Conservation (phyloP, 35 echinoderm and acorn worm species). For the Anneissia japonica region DNA sequence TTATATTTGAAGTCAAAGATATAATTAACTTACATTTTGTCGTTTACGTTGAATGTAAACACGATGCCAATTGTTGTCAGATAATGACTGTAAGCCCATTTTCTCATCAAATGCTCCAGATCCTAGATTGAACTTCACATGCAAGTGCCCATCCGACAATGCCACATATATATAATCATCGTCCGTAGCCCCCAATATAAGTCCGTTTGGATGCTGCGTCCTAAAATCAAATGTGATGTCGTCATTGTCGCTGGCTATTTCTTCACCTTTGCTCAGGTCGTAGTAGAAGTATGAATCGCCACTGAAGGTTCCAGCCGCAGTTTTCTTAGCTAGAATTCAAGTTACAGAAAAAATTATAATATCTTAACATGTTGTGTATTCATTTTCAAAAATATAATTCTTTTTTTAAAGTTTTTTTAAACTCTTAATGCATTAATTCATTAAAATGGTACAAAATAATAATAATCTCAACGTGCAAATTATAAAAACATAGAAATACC, state of each 20-base stretch:
- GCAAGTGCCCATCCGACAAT: not conserved
- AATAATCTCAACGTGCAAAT: too few species aligned
- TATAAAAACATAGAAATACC: too few species aligned
- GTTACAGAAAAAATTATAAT: too few species aligned
- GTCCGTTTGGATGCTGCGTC: not conserved
- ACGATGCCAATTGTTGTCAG: slow-evolving; percentile 7
- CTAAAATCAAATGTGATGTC: slow-evolving; percentile 10
- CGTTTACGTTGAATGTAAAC: not conserved
- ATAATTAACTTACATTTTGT: not conserved
- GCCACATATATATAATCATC: not conserved
- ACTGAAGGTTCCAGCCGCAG: not conserved
- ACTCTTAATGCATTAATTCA: too few species aligned
- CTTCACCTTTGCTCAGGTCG: not conserved
- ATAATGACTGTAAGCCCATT: not conserved
- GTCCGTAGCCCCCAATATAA: not conserved
- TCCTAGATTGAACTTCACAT: not conserved
- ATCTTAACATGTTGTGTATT: too few species aligned
- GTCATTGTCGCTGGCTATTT: not conserved
- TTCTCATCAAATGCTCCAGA: not conserved
- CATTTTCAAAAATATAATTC: too few species aligned
- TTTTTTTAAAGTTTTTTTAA: too few species aligned
- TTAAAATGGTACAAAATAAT: too few species aligned
- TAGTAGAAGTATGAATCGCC: slow-evolving; percentile 4
- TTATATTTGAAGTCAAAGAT: too few species aligned
- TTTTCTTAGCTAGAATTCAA: not conserved